Evolutionary conservation across 2,888 invertebrate genomes (phyloP).

Genomic region (Philereme vetulata): DNA sequence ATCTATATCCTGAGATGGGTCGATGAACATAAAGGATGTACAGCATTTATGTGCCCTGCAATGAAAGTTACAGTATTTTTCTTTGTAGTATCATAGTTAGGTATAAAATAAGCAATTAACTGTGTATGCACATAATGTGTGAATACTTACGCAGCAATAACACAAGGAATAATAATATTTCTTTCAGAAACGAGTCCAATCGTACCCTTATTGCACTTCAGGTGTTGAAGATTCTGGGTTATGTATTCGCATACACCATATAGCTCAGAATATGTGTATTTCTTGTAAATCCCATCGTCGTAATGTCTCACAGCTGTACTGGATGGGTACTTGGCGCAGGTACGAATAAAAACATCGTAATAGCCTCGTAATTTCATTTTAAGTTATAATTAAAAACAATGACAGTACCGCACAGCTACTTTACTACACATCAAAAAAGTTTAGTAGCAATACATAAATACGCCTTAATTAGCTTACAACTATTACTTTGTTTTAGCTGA

Average conservation of each 20-base stretch:
- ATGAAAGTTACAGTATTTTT: no score
- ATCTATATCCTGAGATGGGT: constrained; percentile 60
- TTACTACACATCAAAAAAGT: no score
- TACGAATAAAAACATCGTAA: constrained; percentile 71
- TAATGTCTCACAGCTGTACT: constrained; percentile 65
- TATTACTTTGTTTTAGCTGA: no score
- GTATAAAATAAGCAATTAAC: no score
- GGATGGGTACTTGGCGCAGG: constrained; percentile 66
- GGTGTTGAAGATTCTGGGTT: constrained; percentile 67
- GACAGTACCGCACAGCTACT: no score
- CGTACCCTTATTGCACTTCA: constrained; percentile 63
- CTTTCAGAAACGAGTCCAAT: constrained; percentile 79
- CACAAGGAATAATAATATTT: constrained; percentile 78
- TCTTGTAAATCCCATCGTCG: constrained; percentile 56
- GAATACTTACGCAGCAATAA: constrained; percentile 81
- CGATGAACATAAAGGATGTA: constrained; percentile 80
- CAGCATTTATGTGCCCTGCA: constrained; percentile 79
- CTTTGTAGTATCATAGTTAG: no score
- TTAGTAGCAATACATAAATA: no score
- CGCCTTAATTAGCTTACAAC: no score
- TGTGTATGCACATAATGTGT: background rate
- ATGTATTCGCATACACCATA: constrained; percentile 76
- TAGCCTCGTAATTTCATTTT: constrained; percentile 59
- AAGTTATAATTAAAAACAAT: no score
- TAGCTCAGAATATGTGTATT: constrained; percentile 73